Evolutionary conservation across 1,140 invertebrate genomes (phyloP), one percentile per base, ranked within the genome.

Genomic region (Drosophila pachea): DNA sequence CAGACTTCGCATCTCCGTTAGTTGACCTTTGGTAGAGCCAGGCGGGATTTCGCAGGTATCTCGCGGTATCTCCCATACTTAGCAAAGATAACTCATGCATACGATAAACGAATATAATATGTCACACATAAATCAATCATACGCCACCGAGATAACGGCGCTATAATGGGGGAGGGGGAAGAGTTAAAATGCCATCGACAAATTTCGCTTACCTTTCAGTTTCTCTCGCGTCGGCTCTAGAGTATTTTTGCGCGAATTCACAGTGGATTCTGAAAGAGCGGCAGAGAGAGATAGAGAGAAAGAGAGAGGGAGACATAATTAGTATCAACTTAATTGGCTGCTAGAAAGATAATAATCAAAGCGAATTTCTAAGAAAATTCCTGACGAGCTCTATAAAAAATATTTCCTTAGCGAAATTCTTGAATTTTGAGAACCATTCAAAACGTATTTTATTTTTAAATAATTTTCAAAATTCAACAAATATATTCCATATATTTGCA

Each of bases 211-310:
- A 87, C 84, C 84, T 69, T 81, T 87, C 0, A 81, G 38, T 54
- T 84, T 86, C 35, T 87, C 84, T 35, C 84, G 84, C 14, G 79
- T 66, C 38, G 72, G 61, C 50, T 87, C 84, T 65, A 87, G 60
- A 40, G 76, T 65, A 67, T 73, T 84, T 45, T 87, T 87, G 31
- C 84, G 79, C 36, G 84, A 87, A 72, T 87, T 87, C 32, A 87
- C 84, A 22, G 84, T 81, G 40, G 84, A 73, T 74, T 87, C 84
- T 87, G 63, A 55, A 14, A 43, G 12, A 43, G 12, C 5, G 40
- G 12, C n/a, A 14, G 4, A 74, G n/a, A 9, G 35, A 22, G 54
- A 56, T 29, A n/a, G 47, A 38, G 45, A 54, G 6, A 47, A 1
- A 74, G n/a, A 22, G 22, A 7, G 35, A 22, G 54, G 53, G 32